Percentiles rank a stretch among this genome's conserved stretches.
Evolutionary conservation across 2,888 invertebrate species (phyloP).

Genomic region (Epirrhoe alternata): DNA sequence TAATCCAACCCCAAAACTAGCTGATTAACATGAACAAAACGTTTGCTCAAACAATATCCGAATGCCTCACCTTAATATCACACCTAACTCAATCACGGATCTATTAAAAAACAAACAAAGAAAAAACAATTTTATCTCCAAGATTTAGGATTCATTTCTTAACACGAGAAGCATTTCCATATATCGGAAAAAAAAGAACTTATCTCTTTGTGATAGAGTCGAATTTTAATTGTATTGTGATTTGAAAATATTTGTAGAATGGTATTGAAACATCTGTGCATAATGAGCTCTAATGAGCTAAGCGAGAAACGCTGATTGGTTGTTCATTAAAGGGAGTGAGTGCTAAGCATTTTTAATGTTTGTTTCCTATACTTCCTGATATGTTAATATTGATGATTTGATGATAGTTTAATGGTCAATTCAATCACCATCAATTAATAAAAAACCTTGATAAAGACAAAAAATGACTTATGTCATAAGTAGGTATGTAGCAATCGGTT

Average conservation of each 20-base stretch:
- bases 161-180: slow-evolving; percentile 48
- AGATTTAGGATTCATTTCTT: slow-evolving; percentile 35
- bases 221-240: slow-evolving; percentile 13
- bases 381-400: slow-evolving; percentile 8
- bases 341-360: slow-evolving; percentile 38
- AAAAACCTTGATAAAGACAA: not conserved
- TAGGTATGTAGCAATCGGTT: not conserved
- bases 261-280: slow-evolving; percentile 57
- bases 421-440: not conserved
- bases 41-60: slow-evolving; percentile 51
- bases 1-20: slow-evolving; percentile 43
- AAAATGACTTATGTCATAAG: not conserved
- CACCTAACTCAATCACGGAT: slow-evolving; percentile 61
- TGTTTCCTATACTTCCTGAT: slow-evolving; percentile 24
- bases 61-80: slow-evolving; percentile 49
- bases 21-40: slow-evolving; percentile 47
- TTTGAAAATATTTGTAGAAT: slow-evolving; percentile 37
- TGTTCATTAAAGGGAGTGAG: slow-evolving; percentile 50
- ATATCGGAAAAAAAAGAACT: slow-evolving; percentile 6
- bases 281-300: slow-evolving; percentile 61
- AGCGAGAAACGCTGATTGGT: slow-evolving; percentile 59
- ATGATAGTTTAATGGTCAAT: not conserved
- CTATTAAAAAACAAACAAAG: slow-evolving; percentile 55
- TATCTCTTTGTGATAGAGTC: slow-evolving; percentile 30
- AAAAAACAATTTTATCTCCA: slow-evolving; percentile 43